phyloP scores from a whole-genome alignment of 2,113 vertebrate species.

The Tachycineta bicolor region DNA sequence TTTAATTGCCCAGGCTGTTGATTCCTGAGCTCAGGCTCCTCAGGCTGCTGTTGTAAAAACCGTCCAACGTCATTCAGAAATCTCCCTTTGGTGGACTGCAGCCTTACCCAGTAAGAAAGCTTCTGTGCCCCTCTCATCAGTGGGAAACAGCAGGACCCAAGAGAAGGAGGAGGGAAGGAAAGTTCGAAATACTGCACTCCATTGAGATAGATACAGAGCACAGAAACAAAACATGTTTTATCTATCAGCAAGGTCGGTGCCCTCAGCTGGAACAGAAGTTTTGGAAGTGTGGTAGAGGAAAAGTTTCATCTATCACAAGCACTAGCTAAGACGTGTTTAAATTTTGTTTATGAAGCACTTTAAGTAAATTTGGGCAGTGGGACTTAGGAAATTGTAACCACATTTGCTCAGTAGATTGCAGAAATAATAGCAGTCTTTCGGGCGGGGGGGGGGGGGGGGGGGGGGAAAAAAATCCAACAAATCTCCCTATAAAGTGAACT shows the following conservation, averaged over 20 bases:
- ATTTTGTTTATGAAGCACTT: slow-evolving; percentile 43
- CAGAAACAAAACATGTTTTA: slow-evolving; percentile 42
- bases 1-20: not conserved
- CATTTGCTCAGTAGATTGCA: not conserved
- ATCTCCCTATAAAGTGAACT: not conserved
- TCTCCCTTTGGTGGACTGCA: not conserved
- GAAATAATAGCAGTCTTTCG: slow-evolving; percentile 3
- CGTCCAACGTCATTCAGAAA: not conserved
- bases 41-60: not conserved
- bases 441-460: too few species aligned
- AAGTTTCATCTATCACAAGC: not conserved
- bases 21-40: not conserved
- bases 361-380: slow-evolving; percentile 26
- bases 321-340: not conserved
- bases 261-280: slow-evolving; percentile 29
- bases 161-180: not conserved
- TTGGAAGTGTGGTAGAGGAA: slow-evolving; percentile 2
- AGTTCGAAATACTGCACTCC: slow-evolving; percentile 5
- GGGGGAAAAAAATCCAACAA: not conserved
- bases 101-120: not conserved
- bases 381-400: slow-evolving; percentile 39
- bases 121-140: not conserved
- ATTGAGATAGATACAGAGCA: not conserved
- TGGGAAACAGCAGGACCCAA: not conserved
- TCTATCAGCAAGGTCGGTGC: slow-evolving; percentile 43